Conservation (phyloP, 2,797 vertebrate species). For the Brachyrhaphis roseni region DNA sequence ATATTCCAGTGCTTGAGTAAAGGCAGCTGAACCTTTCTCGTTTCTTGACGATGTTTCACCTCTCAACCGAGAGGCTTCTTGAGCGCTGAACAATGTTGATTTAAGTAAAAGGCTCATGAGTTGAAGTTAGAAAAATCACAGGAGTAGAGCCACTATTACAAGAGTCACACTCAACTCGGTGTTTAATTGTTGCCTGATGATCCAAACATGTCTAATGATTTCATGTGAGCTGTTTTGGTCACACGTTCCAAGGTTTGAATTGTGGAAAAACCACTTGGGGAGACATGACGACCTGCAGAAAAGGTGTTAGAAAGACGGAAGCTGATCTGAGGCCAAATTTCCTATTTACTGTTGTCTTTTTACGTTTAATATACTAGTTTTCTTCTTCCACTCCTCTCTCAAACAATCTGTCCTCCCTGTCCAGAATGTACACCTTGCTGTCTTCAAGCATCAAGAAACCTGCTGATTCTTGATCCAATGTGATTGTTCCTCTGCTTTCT, state of each 20-base stretch:
- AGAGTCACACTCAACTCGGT: background rate
- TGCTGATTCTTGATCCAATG: background rate
- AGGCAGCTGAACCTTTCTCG: background rate
- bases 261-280: background rate
- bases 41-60: background rate
- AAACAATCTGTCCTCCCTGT: background rate
- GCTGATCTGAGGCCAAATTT: background rate
- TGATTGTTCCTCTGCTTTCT: background rate
- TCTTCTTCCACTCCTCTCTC: background rate
- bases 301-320: background rate
- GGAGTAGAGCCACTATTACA: background rate
- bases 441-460: background rate
- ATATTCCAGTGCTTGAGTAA: background rate
- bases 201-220: background rate
- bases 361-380: background rate
- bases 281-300: background rate
- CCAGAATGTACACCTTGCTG: background rate
- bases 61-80: background rate
- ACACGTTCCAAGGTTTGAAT: background rate
- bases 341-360: background rate
- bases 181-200: background rate
- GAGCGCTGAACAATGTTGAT: background rate
- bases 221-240: background rate
- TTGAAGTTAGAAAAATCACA: background rate
- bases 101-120: background rate